Percentiles rank a stretch among this genome's conserved stretches.
Conservation (phyloP, 2,113 vertebrate species). For the Poicephalus meyeri region DNA sequence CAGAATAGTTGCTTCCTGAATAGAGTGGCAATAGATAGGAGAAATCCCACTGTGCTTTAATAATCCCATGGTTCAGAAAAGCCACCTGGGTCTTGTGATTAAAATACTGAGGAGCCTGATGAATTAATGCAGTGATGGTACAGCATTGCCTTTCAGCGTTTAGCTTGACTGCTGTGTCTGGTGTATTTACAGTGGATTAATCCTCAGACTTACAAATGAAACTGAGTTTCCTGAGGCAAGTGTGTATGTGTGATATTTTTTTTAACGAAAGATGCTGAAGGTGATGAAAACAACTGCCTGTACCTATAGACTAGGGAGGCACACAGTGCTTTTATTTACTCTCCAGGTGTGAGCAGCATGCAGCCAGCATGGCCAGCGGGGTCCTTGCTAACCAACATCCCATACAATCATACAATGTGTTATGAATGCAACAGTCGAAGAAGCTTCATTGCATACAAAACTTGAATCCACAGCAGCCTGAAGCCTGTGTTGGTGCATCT, state of each 20-base stretch:
- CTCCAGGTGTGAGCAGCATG: not conserved
- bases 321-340: not conserved
- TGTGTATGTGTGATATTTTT: not conserved
- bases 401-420: not conserved
- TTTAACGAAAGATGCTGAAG: not conserved
- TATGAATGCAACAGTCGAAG: not conserved
- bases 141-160: not conserved
- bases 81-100: conserved; percentile 6
- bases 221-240: not conserved
- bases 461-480: not conserved
- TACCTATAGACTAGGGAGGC: not conserved
- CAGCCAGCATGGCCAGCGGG: not conserved
- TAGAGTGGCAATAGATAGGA: not conserved
- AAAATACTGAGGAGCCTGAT: not conserved
- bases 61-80: not conserved
- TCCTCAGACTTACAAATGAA: not conserved
- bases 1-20: not conserved
- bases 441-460: not conserved
- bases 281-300: not conserved
- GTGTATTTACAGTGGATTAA: not conserved
- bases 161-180: not conserved
- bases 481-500: not conserved
- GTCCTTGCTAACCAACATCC: not conserved
- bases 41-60: not conserved
- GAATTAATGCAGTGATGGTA: not conserved